These are phyloP conservation scores for Crotalus viridis DNA, from an alignment of 2,113 vertebrate genomes.

Conservation along the genomic window DNA sequence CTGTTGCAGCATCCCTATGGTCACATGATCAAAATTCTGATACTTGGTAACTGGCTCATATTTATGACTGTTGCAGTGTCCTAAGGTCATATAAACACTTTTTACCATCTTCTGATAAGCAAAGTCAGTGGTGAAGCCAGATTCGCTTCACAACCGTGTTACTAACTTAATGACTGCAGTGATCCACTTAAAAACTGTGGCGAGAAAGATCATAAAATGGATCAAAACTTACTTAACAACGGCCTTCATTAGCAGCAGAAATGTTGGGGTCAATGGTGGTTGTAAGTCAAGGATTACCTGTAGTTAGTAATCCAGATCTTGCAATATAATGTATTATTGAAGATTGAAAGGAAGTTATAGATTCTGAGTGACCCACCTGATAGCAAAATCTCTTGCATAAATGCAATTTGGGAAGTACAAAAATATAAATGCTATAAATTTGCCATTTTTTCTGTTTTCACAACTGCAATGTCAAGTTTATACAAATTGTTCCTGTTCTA, in stretches of 20 bases:
- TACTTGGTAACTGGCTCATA: not conserved
- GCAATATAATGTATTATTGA: not conserved
- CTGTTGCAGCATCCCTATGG: not conserved
- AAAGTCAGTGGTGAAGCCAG: not conserved
- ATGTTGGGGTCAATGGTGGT: not conserved
- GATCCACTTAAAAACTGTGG: not conserved
- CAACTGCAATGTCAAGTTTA: not conserved
- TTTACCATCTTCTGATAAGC: not conserved
- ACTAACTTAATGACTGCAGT: not conserved
- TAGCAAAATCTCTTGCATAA: not conserved
- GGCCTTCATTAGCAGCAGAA: not conserved
- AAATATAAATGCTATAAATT: not conserved
- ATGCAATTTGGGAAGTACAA: not conserved
- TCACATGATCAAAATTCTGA: not conserved
- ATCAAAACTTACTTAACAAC: not conserved
- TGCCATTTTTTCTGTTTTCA: not conserved
- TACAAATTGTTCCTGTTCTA: not conserved
- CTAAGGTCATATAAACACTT: not conserved
- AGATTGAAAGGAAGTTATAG: not conserved
- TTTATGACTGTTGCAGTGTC: not conserved
- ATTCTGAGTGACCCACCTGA: not conserved
- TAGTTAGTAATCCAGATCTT: not conserved
- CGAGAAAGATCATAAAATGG: not conserved
- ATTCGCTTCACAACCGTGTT: not conserved
- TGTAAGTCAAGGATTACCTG: not conserved